phyloP scores from a whole-genome alignment of 2,888 invertebrate species.

The Capitulum mitella region DNA sequence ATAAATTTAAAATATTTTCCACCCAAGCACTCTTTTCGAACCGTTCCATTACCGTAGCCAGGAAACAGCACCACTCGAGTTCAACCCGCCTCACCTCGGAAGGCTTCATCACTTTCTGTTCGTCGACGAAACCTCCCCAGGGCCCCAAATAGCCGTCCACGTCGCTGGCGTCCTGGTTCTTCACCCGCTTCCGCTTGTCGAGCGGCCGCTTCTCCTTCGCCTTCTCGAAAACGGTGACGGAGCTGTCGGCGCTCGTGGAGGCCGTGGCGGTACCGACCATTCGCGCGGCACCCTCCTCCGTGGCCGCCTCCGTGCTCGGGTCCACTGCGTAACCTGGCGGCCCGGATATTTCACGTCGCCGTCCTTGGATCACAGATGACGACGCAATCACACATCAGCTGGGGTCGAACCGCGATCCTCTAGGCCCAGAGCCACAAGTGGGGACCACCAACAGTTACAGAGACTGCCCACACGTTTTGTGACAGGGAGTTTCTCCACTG shows the following conservation, averaged over 20 bases:
- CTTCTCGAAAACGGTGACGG: slow-evolving; percentile 87
- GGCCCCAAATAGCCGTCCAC: slow-evolving; percentile 93
- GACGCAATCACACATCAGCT: too few species aligned
- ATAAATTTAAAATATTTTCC: too few species aligned
- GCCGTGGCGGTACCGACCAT: slow-evolving; percentile 57
- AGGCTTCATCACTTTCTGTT: slow-evolving; percentile 79
- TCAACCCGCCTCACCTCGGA: slow-evolving; percentile 51
- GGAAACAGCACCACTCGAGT: too few species aligned
- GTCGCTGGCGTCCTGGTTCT: slow-evolving; percentile 84
- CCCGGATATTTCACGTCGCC: too few species aligned
- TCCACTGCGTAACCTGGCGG: slow-evolving; percentile 76
- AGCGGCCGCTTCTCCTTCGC: slow-evolving; percentile 60
- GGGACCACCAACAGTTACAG: neutral
- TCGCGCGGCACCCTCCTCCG: slow-evolving; percentile 41
- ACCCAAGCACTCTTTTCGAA: too few species aligned
- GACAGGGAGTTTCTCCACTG: too few species aligned
- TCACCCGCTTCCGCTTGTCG: slow-evolving; percentile 72
- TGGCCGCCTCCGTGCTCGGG: slow-evolving; percentile 64
- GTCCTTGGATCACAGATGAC: too few species aligned
- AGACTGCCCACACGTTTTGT: too few species aligned
- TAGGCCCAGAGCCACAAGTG: too few species aligned
- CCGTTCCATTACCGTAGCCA: too few species aligned
- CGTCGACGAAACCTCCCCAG: slow-evolving; percentile 92
- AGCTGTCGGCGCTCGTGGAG: slow-evolving; percentile 39
- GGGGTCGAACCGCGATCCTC: too few species aligned